These are phyloP conservation scores for Homarus gammarus DNA, from an alignment of 2,888 invertebrate species.

Conservation along the genomic window DNA sequence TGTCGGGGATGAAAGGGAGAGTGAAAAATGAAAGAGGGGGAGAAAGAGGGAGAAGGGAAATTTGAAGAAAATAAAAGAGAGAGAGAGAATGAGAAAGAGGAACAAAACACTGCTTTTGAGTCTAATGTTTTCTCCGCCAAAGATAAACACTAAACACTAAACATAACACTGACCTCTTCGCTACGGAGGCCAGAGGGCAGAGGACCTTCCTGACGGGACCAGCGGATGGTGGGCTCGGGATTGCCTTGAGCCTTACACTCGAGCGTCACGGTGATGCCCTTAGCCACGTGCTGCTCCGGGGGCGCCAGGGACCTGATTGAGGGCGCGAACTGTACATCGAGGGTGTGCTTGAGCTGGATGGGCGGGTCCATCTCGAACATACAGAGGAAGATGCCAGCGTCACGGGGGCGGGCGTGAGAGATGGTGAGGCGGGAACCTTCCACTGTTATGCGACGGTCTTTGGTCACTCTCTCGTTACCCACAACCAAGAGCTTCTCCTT, in stretches of 20 bases:
- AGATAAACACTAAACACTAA: neutral
- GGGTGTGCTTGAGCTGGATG: constrained; percentile 53
- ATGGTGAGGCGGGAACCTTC: constrained; percentile 62
- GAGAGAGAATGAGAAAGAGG: too few relatives aligned
- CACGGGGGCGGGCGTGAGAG: constrained; percentile 59
- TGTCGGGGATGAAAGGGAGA: too few relatives aligned
- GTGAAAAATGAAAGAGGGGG: too few relatives aligned
- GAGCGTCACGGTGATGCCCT: constrained; percentile 57
- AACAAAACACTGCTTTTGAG: too few relatives aligned
- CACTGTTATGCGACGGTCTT: constrained; percentile 52
- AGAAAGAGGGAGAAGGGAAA: too few relatives aligned
- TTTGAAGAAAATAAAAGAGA: neutral
- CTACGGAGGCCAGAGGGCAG: constrained; percentile 61
- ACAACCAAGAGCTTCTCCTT: constrained; percentile 50
- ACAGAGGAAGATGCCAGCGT: constrained; percentile 70
- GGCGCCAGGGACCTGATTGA: constrained; percentile 63
- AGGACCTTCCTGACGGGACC: constrained; percentile 67
- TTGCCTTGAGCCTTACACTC: constrained; percentile 71
- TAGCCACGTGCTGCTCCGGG: constrained; percentile 66
- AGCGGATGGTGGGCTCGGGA: constrained; percentile 65
- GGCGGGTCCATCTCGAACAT: constrained; percentile 55
- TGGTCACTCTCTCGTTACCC: constrained; percentile 52
- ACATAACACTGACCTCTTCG: constrained; percentile 64
- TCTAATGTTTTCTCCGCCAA: too few relatives aligned
- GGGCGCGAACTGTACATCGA: constrained; percentile 73